These are phyloP conservation scores for Anaspis maculata DNA, from an alignment of 2,888 invertebrate species.

Conservation along the genomic window DNA sequence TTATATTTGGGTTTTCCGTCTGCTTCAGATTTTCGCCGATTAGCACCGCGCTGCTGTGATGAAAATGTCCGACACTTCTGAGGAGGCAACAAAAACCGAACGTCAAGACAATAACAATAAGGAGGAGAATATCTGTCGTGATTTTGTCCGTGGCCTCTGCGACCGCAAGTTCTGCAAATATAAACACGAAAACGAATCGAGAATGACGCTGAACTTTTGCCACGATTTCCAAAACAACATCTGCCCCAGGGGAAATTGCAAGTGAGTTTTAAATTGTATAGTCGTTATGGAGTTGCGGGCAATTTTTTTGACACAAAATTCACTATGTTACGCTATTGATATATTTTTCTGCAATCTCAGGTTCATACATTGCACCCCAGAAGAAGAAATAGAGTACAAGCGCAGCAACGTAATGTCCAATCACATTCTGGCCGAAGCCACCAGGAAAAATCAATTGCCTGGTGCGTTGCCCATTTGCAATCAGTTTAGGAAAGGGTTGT, in stretches of 20 bases:
- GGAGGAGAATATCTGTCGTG: constrained; percentile 45
- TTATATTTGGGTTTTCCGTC: constrained; percentile 4
- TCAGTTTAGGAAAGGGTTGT: constrained; percentile 45
- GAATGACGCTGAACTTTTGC: constrained; percentile 47
- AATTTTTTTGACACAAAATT: too few relatives aligned
- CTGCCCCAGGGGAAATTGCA: constrained; percentile 64
- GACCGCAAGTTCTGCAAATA: constrained; percentile 49
- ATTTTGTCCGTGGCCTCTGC: constrained; percentile 51
- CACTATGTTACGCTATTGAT: too few relatives aligned
- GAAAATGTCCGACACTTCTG: constrained; percentile 36
- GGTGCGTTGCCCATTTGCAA: constrained; percentile 44
- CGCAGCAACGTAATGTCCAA: constrained; percentile 63
- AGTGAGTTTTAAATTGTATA: too few relatives aligned
- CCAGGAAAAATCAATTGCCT: constrained; percentile 39
- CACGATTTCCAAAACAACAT: constrained; percentile 66
- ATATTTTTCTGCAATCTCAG: constrained; percentile 42
- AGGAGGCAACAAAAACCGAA: constrained; percentile 26
- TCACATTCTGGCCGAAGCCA: constrained; percentile 43
- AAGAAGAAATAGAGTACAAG: constrained; percentile 68
- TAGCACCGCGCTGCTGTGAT: too few relatives aligned
- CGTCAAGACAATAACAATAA: constrained; percentile 33
- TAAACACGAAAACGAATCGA: constrained; percentile 43
- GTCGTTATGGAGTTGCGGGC: too few relatives aligned
- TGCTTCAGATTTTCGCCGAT: background rate
- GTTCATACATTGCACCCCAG: constrained; percentile 68